Evolutionary conservation across 23 tunicate genomes (phyloP).

Genomic region (Halocynthia aurantium): DNA sequence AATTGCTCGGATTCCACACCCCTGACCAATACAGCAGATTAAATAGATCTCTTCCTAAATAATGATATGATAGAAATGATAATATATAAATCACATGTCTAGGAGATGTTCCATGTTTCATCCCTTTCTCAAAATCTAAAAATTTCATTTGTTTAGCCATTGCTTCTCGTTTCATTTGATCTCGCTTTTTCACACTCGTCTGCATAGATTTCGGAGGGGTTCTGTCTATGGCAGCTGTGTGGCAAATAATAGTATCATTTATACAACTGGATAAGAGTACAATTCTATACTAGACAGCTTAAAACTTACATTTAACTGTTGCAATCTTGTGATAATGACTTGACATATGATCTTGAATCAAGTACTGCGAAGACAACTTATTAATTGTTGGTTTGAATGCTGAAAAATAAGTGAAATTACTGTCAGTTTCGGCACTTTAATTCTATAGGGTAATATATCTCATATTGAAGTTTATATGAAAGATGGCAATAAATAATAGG

Average conservation of each 20-base stretch:
- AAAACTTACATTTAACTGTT: constrained; percentile 71
- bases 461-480: no score
- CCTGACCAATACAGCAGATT: no score
- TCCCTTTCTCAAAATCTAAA: constrained; percentile 21
- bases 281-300: not conserved
- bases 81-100: not conserved
- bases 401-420: constrained; percentile 9
- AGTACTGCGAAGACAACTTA: constrained; percentile 80
- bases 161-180: constrained; percentile 66
- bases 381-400: constrained; percentile 82
- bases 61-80: no score
- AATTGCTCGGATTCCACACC: no score
- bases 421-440: no score
- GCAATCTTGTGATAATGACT: constrained; percentile 83
- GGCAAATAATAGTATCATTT: no score
- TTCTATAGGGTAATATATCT: no score
- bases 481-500: no score
- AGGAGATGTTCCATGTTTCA: constrained; percentile 14
- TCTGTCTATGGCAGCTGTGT: constrained; percentile 70
- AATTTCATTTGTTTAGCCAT: constrained; percentile 35
- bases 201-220: constrained; percentile 71
- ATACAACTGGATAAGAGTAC: not conserved
- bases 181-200: constrained; percentile 71
- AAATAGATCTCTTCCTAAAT: no score
- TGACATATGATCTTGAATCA: constrained; percentile 86